A percentile compares a stretch with the other conserved stretches of the same genome.
Conservation (phyloP, 2,113 vertebrate species). For the Opisthocomus hoazin region DNA sequence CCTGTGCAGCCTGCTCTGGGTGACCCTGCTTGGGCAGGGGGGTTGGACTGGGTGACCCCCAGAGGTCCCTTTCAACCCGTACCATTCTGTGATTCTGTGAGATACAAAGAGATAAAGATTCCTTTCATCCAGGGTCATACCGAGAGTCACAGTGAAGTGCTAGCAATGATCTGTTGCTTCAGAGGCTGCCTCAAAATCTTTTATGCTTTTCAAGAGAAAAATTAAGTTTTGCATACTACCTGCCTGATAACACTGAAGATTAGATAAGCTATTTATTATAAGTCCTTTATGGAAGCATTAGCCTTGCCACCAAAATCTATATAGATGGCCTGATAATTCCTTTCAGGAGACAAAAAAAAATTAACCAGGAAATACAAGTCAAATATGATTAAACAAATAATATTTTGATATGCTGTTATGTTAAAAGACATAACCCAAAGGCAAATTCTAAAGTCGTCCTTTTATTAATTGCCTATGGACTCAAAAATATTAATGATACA, state of each 20-base stretch:
- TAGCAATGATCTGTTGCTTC: background rate
- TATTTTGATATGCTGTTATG: constrained; percentile 17
- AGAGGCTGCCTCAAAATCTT: background rate
- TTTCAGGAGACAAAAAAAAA: background rate
- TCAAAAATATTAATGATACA: constrained; percentile 57
- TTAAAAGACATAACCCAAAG: constrained; percentile 44
- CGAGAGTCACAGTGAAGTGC: background rate
- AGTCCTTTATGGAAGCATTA: background rate
- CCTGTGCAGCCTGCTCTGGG: too few species aligned
- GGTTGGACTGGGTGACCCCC: too few species aligned
- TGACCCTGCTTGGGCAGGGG: too few species aligned
- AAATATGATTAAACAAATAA: constrained; percentile 46
- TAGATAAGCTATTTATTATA: background rate
- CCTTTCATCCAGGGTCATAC: background rate
- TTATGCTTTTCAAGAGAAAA: background rate
- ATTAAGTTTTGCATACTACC: background rate
- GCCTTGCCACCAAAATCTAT: background rate
- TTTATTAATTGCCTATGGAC: constrained; percentile 60
- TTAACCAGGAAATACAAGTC: background rate
- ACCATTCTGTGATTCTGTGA: too few species aligned
- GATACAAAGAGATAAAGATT: background rate
- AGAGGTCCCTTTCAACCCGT: too few species aligned
- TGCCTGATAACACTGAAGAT: background rate
- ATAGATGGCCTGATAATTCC: background rate
- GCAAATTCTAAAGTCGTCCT: constrained; percentile 51